phyloP scores from a whole-genome alignment of 2,888 invertebrate species.

The Morinoia aosen region DNA sequence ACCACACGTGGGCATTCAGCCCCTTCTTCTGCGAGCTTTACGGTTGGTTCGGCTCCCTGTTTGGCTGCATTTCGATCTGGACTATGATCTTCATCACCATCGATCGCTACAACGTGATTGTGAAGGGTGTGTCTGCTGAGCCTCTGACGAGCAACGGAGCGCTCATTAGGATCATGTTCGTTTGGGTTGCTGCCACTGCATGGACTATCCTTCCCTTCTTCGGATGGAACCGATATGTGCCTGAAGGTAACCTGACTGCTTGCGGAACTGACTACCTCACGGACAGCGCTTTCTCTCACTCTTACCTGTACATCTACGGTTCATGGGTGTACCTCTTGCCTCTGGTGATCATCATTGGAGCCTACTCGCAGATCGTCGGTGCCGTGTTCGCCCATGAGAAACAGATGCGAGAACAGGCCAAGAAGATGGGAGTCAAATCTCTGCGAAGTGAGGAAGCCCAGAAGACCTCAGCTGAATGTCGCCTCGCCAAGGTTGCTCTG shows the following conservation, averaged over 20 bases:
- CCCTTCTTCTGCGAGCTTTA: constrained; percentile 72
- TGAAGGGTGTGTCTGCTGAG: constrained; percentile 68
- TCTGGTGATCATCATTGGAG: constrained; percentile 70
- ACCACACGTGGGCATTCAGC: constrained; percentile 71
- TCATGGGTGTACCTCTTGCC: constrained; percentile 64
- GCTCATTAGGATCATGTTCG: constrained; percentile 59
- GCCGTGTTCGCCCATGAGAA: constrained; percentile 69
- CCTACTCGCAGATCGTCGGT: constrained; percentile 71
- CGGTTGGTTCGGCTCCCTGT: constrained; percentile 72
- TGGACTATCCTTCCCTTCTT: constrained; percentile 72
- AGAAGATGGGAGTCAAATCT: constrained; percentile 68
- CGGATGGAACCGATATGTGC: constrained; percentile 72
- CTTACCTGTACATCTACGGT: constrained; percentile 68
- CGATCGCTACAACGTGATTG: constrained; percentile 73
- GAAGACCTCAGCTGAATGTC: constrained; percentile 66
- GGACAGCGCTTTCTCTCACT: constrained; percentile 62
- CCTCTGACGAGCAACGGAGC: constrained; percentile 68
- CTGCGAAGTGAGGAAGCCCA: constrained; percentile 64
- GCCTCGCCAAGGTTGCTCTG: constrained; percentile 68
- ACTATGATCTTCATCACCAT: constrained; percentile 72
- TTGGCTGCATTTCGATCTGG: constrained; percentile 73
- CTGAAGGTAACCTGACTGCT: constrained; percentile 73
- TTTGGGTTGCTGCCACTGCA: constrained; percentile 70
- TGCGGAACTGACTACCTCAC: constrained; percentile 72
- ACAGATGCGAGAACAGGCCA: constrained; percentile 69